Percentiles rank a stretch among this genome's conserved stretches.
phyloP scores from a whole-genome alignment of 2,797 vertebrate species.

The Sebastiscus tertius region DNA sequence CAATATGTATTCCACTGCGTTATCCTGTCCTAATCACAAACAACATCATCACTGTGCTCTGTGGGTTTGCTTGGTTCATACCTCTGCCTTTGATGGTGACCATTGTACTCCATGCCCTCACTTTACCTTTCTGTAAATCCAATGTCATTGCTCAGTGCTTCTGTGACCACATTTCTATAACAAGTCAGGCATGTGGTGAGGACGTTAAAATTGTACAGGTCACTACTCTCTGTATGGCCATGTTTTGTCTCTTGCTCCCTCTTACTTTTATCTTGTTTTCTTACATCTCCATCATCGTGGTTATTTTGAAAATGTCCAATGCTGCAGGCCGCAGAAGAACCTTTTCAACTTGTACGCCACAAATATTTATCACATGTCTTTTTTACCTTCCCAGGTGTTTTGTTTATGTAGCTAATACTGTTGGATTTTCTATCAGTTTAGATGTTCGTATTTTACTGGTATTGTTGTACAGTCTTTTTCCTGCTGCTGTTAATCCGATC shows the following conservation, averaged over 20 bases:
- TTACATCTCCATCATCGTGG: constrained; percentile 70
- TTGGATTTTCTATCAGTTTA: constrained; percentile 60
- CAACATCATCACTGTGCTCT: constrained; percentile 45
- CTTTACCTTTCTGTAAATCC: constrained; percentile 74
- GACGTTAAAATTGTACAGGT: constrained; percentile 53
- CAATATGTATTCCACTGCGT: constrained; percentile 74
- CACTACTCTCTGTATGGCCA: constrained; percentile 65
- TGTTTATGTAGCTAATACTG: constrained; percentile 54
- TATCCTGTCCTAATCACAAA: constrained; percentile 79
- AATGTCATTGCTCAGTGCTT: constrained; percentile 81
- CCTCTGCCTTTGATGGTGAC: constrained; percentile 49
- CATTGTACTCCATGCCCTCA: constrained; percentile 50
- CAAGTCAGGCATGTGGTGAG: constrained; percentile 74
- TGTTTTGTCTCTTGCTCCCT: constrained; percentile 76
- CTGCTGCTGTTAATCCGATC: constrained; percentile 81
- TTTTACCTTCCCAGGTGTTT: constrained; percentile 79
- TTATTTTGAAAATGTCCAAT: constrained; percentile 73
- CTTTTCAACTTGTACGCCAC: constrained; percentile 78
- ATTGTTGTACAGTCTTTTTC: constrained; percentile 73
- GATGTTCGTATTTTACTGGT: constrained; percentile 62
- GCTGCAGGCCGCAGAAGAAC: constrained; percentile 57
- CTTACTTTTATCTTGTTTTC: constrained; percentile 81
- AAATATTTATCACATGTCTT: constrained; percentile 79
- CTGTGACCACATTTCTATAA: constrained; percentile 79
- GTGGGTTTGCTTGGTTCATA: constrained; percentile 64